Base-by-base conservation (phyloP, 2,888 invertebrate species). In the Ypsolopha scabrella region DNA sequence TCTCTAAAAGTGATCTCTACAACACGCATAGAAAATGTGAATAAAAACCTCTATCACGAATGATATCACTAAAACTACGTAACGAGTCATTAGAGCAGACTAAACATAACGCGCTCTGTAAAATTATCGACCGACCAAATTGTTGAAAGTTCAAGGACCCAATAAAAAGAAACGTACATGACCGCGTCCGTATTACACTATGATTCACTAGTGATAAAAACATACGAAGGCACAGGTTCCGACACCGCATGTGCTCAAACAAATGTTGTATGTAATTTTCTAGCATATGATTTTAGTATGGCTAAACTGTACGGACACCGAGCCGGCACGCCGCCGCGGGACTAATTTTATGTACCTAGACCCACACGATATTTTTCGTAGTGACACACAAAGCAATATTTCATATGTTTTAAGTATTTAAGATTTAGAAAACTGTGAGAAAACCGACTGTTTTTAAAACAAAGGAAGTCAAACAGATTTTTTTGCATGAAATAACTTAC, bases 81-180 rank as follows among this genome's bases (percentile, higher is more conserved):
- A 67, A 68, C 66, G 52, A 56, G 56, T 53, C 53, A 57, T 65
- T 61, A 66, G 62, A 68, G 38, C 8, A 60, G 65, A 13, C 8
- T 36, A 37, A 37, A 48, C 39, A 71, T 70, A 64, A 65, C 60
- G 57, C 64, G 62, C 58, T 60, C 62, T 61, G 61, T 10, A 34
- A 50, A 44, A 79, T 75, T 81, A 83, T 83, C 82, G 83, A 83
- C 80, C 82, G 75, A 66, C 76, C 68, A 74, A 80, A 75, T 73
- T 75, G 73, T 64, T 68, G 62, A 76, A 83, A 80, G 85, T 86
- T 85, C 85, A 83, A 83, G 85, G 83, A 67, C 76, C 72, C 73
- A 72, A 80, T 81, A 80, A 82, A 82, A 48, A 48, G 35, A 7
- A 43, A 39, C 41, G 36, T 34, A 50, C 36, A 34, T 13, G 13